Conservation (phyloP, 2,888 invertebrate species). For the Pteria penguin region DNA sequence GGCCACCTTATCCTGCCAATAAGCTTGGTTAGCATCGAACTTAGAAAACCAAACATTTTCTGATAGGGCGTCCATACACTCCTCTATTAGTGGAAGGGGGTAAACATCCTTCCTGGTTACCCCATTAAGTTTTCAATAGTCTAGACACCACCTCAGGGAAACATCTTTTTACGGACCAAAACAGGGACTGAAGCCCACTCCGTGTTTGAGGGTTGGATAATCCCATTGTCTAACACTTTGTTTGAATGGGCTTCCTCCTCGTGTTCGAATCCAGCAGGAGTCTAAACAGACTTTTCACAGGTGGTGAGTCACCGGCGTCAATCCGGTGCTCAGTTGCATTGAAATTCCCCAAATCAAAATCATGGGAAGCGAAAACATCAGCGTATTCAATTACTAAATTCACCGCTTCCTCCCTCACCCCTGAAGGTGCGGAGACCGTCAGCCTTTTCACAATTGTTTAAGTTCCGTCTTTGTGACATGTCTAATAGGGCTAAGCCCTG, state of each 20-base stretch:
- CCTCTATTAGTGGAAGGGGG: slow-evolving; percentile 39
- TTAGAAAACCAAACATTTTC: slow-evolving; percentile 33
- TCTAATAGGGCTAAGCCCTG: neutral
- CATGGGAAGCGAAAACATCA: slow-evolving; percentile 38
- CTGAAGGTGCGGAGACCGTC: neutral
- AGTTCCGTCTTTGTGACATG: too few species aligned
- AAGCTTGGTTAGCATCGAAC: slow-evolving; percentile 5
- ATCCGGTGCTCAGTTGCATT: slow-evolving; percentile 35
- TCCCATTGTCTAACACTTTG: slow-evolving; percentile 34
- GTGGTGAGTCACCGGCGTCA: slow-evolving; percentile 30
- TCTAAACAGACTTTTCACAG: slow-evolving; percentile 37
- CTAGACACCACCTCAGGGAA: slow-evolving; percentile 41
- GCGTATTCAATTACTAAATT: slow-evolving; percentile 14
- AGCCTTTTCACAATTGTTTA: too few species aligned
- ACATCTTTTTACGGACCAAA: slow-evolving; percentile 41
- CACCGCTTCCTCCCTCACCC: neutral
- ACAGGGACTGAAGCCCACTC: slow-evolving; percentile 45
- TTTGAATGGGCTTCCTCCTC: slow-evolving; percentile 44
- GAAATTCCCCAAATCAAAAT: slow-evolving; percentile 37
- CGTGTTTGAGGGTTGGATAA: slow-evolving; percentile 37
- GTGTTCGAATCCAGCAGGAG: slow-evolving; percentile 35
- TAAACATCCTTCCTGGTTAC: slow-evolving; percentile 40
- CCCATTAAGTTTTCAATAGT: slow-evolving; percentile 41
- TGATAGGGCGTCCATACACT: slow-evolving; percentile 34
- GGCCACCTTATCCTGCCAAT: slow-evolving; percentile 10